Percentiles rank a stretch among this genome's conserved stretches.
phyloP scores from a whole-genome alignment of 2,113 vertebrate genomes.

The Tursiops truncatus region DNA sequence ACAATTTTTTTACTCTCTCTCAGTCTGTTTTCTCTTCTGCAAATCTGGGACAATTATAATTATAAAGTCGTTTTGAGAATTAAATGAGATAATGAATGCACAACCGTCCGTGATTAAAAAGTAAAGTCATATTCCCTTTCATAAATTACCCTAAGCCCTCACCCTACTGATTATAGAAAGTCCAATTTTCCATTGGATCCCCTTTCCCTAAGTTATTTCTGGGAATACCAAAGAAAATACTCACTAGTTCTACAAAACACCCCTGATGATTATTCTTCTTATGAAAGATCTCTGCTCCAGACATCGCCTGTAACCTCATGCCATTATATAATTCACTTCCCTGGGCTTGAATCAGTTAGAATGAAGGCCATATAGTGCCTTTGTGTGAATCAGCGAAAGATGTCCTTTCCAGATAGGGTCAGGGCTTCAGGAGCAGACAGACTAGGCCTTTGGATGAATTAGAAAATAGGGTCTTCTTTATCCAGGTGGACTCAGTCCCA shows the following conservation, averaged over 20 bases:
- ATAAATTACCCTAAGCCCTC: neutral
- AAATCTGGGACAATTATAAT: neutral
- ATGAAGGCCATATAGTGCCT: neutral
- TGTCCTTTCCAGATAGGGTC: neutral
- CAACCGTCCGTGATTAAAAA: neutral
- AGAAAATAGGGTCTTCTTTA: neutral
- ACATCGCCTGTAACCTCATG: neutral
- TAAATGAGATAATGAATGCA: conserved; percentile 46
- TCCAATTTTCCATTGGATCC: neutral
- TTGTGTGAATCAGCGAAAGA: neutral
- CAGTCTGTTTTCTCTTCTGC: neutral
- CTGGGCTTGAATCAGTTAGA: neutral
- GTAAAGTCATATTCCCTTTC: neutral
- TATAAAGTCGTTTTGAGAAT: conserved; percentile 42
- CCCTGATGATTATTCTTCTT: neutral
- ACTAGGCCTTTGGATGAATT: neutral
- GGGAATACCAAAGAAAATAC: neutral
- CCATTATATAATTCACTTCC: neutral
- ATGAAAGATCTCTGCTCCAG: neutral
- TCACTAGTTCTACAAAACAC: neutral
- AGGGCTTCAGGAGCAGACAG: neutral
- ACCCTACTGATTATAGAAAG: neutral
- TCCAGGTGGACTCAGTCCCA: neutral
- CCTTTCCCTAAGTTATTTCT: neutral
- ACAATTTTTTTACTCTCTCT: neutral